Conservation (phyloP, 2,113 vertebrate genomes). For the Megatriorchis doriae region DNA sequence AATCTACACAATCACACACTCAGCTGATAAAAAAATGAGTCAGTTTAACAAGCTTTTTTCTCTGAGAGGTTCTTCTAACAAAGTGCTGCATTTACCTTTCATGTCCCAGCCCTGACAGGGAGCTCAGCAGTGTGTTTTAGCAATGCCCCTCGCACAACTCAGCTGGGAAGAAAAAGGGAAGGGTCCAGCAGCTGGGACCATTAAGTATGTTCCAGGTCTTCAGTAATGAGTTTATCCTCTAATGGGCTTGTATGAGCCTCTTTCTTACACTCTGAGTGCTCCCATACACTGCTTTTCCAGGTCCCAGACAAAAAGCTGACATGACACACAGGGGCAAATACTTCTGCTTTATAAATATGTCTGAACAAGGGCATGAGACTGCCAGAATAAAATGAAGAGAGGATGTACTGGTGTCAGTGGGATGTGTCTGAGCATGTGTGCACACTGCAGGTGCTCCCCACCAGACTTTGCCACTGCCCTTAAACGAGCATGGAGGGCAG, state of each 20-base stretch:
- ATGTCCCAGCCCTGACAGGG: not conserved
- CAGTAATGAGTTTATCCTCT: not conserved
- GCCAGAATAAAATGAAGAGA: not conserved
- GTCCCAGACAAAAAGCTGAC: not conserved
- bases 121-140: not conserved
- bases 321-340: fast-evolving
- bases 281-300: not conserved
- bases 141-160: fast-evolving
- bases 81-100: not conserved
- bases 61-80: not conserved
- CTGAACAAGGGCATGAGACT: not conserved
- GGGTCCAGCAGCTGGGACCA: not conserved
- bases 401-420: not conserved
- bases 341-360: not conserved
- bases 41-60: not conserved
- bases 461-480: not conserved
- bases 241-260: not conserved
- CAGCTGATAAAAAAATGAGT: not conserved
- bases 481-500: not conserved
- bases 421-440: fast-evolving
- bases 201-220: not conserved
- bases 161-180: not conserved
- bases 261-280: not conserved
- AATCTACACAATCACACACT: not conserved
- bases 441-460: not conserved